A percentile compares a stretch with the other conserved stretches of the same genome.
phyloP scores from a whole-genome alignment of 2,797 vertebrate species.

The Cirrhinus mrigala region DNA sequence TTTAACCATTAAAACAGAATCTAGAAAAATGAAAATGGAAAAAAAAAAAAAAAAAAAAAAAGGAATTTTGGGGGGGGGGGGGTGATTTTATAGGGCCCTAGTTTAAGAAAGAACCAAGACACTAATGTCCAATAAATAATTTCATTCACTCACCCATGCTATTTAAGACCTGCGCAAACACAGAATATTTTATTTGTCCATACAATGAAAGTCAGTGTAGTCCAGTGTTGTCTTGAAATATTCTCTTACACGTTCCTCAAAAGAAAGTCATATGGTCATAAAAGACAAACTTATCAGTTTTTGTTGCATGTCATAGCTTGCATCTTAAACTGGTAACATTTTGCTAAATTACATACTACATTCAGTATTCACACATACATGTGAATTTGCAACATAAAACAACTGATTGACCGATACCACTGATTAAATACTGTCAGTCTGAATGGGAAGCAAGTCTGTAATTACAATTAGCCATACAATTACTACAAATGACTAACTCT shows the following conservation, averaged over 20 bases:
- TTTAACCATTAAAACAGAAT: no score
- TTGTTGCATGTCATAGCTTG: neutral
- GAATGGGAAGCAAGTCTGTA: conserved; percentile 1
- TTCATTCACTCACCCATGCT: neutral
- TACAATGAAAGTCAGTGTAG: no score
- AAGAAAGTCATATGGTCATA: neutral
- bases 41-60: no score
- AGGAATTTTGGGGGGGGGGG: no score
- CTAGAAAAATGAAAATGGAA: no score
- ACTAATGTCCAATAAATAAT: neutral
- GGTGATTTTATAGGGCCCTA: no score
- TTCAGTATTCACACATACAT: neutral
- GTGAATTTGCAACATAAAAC: neutral
- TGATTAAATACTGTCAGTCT: neutral
- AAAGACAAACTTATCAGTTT: neutral
- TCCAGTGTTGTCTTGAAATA: neutral
- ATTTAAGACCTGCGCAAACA: no score
- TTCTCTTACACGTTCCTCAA: neutral
- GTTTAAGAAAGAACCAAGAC: neutral
- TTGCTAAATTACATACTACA: neutral
- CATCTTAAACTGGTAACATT: neutral
- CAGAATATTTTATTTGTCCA: no score
- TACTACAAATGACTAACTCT: conserved; percentile 1
- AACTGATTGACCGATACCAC: neutral
- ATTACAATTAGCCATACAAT: conserved; percentile 14